Evolutionary conservation across 1,140 invertebrate species (phyloP).

Genomic region (Hyposmocoma kahamanoa): DNA sequence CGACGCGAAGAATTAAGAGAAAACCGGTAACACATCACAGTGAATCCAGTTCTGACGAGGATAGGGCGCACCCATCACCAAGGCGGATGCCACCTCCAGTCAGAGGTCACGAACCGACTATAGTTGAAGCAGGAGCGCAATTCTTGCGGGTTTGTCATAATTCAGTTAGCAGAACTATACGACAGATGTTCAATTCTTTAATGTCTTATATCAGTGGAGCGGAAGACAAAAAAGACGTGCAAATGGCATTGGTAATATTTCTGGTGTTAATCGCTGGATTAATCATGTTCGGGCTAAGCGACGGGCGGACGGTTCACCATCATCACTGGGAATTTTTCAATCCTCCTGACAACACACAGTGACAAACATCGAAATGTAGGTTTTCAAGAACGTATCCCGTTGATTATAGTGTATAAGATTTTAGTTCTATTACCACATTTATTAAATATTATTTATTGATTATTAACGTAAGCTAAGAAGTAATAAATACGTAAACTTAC

Average conservation of each 20-base stretch:
- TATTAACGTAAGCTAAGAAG: too few species aligned
- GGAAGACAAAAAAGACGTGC: conserved; percentile 80
- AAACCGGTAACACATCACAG: conserved; percentile 46
- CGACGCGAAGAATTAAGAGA: conserved; percentile 49
- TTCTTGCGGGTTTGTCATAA: conserved; percentile 78
- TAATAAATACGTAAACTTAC: too few species aligned
- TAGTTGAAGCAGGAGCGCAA: conserved; percentile 78
- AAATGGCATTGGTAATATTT: conserved; percentile 82
- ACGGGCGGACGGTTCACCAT: conserved; percentile 82
- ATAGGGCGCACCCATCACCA: conserved; percentile 55
- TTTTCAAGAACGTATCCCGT: too few species aligned
- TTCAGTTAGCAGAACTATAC: conserved; percentile 77
- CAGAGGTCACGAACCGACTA: conserved; percentile 71
- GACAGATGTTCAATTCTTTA: conserved; percentile 78
- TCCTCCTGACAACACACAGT: conserved; percentile 75
- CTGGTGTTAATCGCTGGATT: conserved; percentile 83
- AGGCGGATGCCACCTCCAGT: conserved; percentile 48
- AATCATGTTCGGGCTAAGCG: conserved; percentile 80
- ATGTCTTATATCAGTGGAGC: conserved; percentile 73
- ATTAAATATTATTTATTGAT: too few species aligned
- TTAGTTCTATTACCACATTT: too few species aligned
- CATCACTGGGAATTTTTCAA: conserved; percentile 90
- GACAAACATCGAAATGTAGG: conserved; percentile 15
- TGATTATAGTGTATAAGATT: too few species aligned
- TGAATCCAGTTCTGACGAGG: conserved; percentile 72